phyloP scores from a whole-genome alignment of 2,797 vertebrate species.

The Lerista edwardsae region DNA sequence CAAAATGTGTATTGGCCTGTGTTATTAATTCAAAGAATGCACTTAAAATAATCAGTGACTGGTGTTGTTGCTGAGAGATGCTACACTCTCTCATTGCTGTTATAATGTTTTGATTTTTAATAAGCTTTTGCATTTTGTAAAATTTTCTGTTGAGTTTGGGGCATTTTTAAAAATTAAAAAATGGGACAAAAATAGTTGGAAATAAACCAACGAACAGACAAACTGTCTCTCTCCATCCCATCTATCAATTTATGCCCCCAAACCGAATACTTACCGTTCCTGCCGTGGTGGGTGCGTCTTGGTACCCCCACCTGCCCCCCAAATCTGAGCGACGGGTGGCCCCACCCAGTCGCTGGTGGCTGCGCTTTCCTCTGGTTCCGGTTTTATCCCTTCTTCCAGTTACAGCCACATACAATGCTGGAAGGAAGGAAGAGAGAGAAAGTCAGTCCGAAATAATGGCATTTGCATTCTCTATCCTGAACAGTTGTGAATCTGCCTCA shows the following conservation, averaged over 20 bases:
- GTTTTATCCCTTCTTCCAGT: background rate
- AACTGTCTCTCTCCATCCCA: background rate
- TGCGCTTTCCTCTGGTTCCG: background rate
- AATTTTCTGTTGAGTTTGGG: background rate
- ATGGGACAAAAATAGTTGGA: background rate
- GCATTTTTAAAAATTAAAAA: background rate
- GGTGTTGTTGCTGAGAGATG: background rate
- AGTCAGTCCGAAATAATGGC: background rate
- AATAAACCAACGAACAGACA: background rate
- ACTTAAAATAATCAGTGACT: background rate
- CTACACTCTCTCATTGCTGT: no score
- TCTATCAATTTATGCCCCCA: background rate
- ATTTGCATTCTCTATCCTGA: background rate
- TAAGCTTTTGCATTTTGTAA: no score
- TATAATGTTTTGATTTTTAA: no score
- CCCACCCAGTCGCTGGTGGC: background rate
- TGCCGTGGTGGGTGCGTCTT: slow-evolving; percentile 26
- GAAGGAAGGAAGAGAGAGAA: no score
- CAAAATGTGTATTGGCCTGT: no score
- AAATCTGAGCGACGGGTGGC: slow-evolving; percentile 3
- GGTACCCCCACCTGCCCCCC: slow-evolving; percentile 18
- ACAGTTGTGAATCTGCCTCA: background rate
- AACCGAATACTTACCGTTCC: slow-evolving; percentile 38
- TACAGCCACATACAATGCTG: slow-evolving; percentile 28
- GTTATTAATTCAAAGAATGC: no score